Percentiles rank a stretch among this genome's conserved stretches.
These are phyloP conservation scores for Phengaris alcon DNA, from an alignment of 2,888 invertebrate genomes.

Conservation along the genomic window DNA sequence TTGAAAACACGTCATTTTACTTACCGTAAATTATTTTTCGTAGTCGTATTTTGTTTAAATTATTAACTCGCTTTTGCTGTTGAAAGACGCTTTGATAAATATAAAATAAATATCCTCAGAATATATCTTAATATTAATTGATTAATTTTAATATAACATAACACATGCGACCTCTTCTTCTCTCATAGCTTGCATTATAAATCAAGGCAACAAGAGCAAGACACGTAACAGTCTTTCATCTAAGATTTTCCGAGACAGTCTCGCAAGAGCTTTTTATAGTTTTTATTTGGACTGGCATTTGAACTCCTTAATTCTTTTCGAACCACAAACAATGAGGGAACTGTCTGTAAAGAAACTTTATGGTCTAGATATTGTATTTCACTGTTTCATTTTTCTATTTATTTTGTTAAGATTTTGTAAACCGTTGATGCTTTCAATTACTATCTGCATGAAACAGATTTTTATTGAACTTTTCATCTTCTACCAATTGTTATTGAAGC, in stretches of 20 bases:
- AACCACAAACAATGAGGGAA: constrained; percentile 12
- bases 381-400: background rate
- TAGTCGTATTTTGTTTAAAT: background rate
- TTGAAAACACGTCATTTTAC: constrained; percentile 1
- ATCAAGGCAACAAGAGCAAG: background rate
- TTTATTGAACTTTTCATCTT: constrained; percentile 7
- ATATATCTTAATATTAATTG: too few relatives aligned
- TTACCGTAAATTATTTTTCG: constrained; percentile 3
- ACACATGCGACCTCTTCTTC: too few relatives aligned
- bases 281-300: constrained; percentile 14
- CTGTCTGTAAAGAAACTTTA: constrained; percentile 14
- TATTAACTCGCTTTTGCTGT: background rate
- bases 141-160: too few relatives aligned
- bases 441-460: background rate
- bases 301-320: constrained; percentile 18
- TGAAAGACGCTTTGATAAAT: background rate
- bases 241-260: constrained; percentile 11
- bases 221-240: background rate
- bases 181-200: too few relatives aligned
- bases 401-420: constrained; percentile 6
- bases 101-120: too few relatives aligned
- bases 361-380: constrained; percentile 5
- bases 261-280: constrained; percentile 5
- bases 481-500: background rate
- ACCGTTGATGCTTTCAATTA: background rate